Base-by-base conservation (phyloP, 2,797 vertebrate species). In the Gymnothorax reevesii region DNA sequence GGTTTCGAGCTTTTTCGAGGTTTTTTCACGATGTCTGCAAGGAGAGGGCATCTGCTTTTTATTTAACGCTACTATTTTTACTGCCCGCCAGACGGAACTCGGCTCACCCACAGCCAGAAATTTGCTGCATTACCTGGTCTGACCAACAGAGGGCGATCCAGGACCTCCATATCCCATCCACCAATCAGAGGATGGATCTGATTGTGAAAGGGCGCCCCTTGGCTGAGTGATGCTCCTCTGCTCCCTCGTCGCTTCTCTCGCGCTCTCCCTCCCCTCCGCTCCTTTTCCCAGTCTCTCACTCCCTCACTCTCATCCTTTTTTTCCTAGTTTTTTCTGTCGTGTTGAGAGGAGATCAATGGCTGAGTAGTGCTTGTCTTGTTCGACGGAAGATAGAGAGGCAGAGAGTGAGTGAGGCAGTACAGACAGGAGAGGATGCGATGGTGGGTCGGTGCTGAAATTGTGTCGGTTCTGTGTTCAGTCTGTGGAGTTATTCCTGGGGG, bases 101-200 rank as follows among this genome's bases (percentile, higher is more conserved):
- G 83, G 91, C 92, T 94, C 92, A 92, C 84, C 91, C 88, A 88
- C 60, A 42, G 33, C 33, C 33, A 88, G 90, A 88, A 79, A 84
- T 88, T 73, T 66, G 86, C 86, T 93, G 93, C 80, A 92, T 86
- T 93, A 86, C 86, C 89, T 52, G 27, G 59, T 4, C 85, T 83
- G 75, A 90, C 92, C 91, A 87, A 90, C 66, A 92, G 92, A 94
- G 94, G 91, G 95, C 92, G 90, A 91, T 90, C 88, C 88, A 94
- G 93, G 93, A 94, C 94, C 92, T 95, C 87, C 80, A 90, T 93
- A 94, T 89, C 90, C 89, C 88, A 90, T 4, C 86, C 87, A 87
- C 88, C 85, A 42, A 87, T 89, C 87, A 92, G 85, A 85, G 92
- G 90, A 85, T 84, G 91, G 88, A 92, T 92, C 87, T 92, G 89